These are phyloP conservation scores for Priocnemis perturbator DNA, from an alignment of 2,888 invertebrate genomes.

Conservation along the genomic window DNA sequence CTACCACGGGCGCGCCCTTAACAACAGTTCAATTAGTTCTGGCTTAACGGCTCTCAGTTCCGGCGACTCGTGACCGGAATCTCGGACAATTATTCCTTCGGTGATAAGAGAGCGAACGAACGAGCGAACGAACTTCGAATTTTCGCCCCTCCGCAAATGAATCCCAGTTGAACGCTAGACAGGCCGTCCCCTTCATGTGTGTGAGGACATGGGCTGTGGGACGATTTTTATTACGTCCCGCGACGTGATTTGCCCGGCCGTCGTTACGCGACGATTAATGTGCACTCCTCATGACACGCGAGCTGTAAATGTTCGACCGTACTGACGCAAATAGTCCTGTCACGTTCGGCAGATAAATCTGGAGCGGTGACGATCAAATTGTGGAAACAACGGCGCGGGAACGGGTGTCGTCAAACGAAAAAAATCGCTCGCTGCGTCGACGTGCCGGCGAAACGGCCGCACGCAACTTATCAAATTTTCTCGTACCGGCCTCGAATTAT, in stretches of 20 bases:
- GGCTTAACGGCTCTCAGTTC: slow-evolving; percentile 65
- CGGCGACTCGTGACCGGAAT: slow-evolving; percentile 65
- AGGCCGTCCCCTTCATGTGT: slow-evolving; percentile 19
- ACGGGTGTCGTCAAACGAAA: no score
- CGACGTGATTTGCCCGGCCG: slow-evolving; percentile 13
- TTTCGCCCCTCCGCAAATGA: slow-evolving; percentile 30
- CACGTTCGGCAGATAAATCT: no score
- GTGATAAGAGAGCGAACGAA: slow-evolving; percentile 20
- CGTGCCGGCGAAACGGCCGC: no score
- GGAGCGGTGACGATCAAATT: no score
- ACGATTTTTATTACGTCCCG: slow-evolving; percentile 15
- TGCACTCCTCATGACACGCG: no score
- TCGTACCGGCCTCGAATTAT: no score
- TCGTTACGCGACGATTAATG: slow-evolving; percentile 5
- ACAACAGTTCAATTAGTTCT: slow-evolving; percentile 67
- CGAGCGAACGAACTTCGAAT: slow-evolving; percentile 20
- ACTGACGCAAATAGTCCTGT: no score
- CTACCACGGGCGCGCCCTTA: slow-evolving; percentile 43
- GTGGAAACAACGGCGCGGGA: no score
- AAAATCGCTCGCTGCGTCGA: no score
- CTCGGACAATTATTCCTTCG: slow-evolving; percentile 55
- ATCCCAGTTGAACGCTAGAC: slow-evolving; percentile 15
- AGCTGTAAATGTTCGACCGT: no score
- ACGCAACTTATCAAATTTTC: no score
- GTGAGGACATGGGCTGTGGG: neutral